These are phyloP conservation scores for Nephrotoma flavescens DNA, from an alignment of 2,888 invertebrate genomes.

Conservation along the genomic window DNA sequence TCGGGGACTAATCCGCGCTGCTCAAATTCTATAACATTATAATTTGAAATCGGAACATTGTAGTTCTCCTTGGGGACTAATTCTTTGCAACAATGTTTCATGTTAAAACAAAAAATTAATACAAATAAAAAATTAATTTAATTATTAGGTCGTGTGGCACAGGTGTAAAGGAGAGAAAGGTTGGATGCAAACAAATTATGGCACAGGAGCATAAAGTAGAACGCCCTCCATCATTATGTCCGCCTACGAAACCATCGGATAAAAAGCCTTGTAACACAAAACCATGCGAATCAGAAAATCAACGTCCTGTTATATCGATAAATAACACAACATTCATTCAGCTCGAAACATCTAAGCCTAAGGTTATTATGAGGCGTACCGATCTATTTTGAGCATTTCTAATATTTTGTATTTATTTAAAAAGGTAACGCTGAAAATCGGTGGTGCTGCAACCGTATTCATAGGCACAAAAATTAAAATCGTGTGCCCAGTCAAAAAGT, in stretches of 20 bases:
- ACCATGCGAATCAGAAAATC: slow-evolving; percentile 56
- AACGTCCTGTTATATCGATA: slow-evolving; percentile 60
- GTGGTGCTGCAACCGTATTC: slow-evolving; percentile 80
- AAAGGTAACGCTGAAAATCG: slow-evolving; percentile 70
- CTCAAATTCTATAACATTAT: no score
- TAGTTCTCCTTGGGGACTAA: not conserved
- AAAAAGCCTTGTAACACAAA: slow-evolving; percentile 76
- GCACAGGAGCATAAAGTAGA: slow-evolving; percentile 83
- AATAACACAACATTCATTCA: slow-evolving; percentile 73
- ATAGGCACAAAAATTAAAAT: slow-evolving; percentile 86
- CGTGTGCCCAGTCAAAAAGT: slow-evolving; percentile 78
- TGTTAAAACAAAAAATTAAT: not conserved
- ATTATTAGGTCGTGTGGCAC: slow-evolving; percentile 60
- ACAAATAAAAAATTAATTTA: not conserved
- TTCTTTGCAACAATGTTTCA: not conserved
- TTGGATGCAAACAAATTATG: slow-evolving; percentile 83
- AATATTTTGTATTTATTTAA: not conserved
- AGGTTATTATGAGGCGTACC: slow-evolving; percentile 28
- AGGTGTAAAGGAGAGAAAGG: slow-evolving; percentile 69
- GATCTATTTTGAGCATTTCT: not conserved
- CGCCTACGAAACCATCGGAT: slow-evolving; percentile 55
- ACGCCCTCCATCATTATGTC: slow-evolving; percentile 59
- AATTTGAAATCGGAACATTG: no score
- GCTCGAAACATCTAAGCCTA: slow-evolving; percentile 64
- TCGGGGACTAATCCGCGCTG: no score